Evolutionary conservation across 2,888 invertebrate genomes (phyloP).

Genomic region (Apodemia mormo): DNA sequence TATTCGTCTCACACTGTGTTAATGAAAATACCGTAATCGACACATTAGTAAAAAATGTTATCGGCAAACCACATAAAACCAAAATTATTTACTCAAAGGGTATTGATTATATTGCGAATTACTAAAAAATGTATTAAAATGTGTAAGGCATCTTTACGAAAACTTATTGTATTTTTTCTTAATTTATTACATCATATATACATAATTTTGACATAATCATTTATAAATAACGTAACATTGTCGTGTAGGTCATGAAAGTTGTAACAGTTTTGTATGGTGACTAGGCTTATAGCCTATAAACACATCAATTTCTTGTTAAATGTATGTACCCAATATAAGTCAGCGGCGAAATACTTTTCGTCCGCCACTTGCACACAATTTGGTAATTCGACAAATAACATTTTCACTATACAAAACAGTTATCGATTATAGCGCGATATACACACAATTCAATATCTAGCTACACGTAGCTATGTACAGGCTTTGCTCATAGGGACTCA

Average conservation of each 20-base stretch:
- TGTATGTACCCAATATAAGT: background rate
- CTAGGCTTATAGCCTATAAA: background rate
- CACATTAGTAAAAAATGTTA: slow-evolving; percentile 57
- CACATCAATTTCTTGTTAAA: background rate
- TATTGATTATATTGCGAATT: slow-evolving; percentile 46
- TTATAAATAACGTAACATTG: slow-evolving; percentile 71
- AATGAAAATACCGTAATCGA: slow-evolving; percentile 67
- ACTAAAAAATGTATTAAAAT: slow-evolving; percentile 65
- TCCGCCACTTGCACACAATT: slow-evolving; percentile 41
- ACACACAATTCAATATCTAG: slow-evolving; percentile 45
- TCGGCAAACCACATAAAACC: slow-evolving; percentile 12
- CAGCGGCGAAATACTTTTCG: background rate
- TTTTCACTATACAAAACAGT: slow-evolving; percentile 26
- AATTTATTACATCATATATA: slow-evolving; percentile 80
- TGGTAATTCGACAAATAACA: slow-evolving; percentile 73
- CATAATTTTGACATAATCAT: slow-evolving; percentile 78
- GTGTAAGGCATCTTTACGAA: slow-evolving; percentile 77
- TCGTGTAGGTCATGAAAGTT: slow-evolving; percentile 67
- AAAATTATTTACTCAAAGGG: slow-evolving; percentile 16
- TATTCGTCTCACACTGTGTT: slow-evolving; percentile 71
- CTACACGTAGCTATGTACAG: slow-evolving; percentile 52
- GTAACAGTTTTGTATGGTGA: slow-evolving; percentile 52
- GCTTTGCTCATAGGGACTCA: slow-evolving; percentile 46
- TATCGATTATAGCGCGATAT: slow-evolving; percentile 44
- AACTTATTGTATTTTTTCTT: slow-evolving; percentile 78